Evolutionary conservation across 2,113 vertebrate genomes (phyloP).

Genomic region (Colinus virginianus): DNA sequence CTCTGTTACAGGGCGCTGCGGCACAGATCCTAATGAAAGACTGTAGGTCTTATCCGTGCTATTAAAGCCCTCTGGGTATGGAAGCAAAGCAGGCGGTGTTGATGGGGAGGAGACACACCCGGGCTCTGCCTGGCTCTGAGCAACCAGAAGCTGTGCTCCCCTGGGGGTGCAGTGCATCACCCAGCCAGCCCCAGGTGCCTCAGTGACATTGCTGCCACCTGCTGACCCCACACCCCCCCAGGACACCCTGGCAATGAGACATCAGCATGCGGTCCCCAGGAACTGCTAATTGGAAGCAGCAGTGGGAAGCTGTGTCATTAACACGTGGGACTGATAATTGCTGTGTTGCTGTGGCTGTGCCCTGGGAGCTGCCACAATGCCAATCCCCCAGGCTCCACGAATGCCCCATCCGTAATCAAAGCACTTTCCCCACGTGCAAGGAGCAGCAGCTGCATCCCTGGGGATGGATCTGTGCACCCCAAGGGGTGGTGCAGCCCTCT

Average conservation of each 20-base stretch:
- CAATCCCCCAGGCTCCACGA: fast-evolving
- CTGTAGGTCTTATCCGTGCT: background rate
- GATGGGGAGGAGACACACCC: background rate
- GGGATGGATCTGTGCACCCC: background rate
- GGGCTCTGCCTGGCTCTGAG: background rate
- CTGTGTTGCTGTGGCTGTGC: background rate
- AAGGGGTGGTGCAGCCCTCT: background rate
- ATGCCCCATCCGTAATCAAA: fast-evolving
- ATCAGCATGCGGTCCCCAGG: background rate
- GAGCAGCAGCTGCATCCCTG: fast-evolving
- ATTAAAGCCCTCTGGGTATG: background rate
- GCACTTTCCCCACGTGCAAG: background rate
- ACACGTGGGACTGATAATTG: background rate
- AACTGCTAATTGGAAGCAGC: background rate
- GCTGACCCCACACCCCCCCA: background rate
- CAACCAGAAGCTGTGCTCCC: background rate
- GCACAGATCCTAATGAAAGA: background rate
- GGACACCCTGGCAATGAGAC: fast-evolving
- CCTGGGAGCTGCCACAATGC: background rate
- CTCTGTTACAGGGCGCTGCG: too few relatives aligned
- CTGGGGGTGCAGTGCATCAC: background rate
- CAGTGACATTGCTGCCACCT: background rate
- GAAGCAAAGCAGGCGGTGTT: background rate
- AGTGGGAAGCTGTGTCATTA: background rate
- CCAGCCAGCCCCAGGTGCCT: background rate